A percentile compares a stretch with the other conserved stretches of the same genome.
These are phyloP conservation scores for Shargacucullia verbasci DNA, from an alignment of 2,888 invertebrate species.

Conservation along the genomic window DNA sequence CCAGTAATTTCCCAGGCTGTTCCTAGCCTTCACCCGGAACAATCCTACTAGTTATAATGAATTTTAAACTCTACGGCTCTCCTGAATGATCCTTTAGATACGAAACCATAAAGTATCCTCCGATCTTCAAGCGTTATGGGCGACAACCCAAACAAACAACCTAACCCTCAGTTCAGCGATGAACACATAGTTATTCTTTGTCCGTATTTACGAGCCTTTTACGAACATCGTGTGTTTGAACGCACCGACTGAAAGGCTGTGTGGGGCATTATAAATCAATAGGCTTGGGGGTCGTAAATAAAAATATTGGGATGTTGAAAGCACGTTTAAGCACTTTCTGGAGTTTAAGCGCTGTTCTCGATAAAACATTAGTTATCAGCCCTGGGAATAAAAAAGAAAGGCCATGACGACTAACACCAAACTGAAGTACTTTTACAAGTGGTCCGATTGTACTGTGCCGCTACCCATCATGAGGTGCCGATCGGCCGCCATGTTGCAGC, in stretches of 20 bases:
- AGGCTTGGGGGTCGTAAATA: constrained; percentile 43
- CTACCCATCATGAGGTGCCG: too few species aligned
- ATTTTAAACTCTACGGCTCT: too few species aligned
- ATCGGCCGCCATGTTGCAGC: too few species aligned
- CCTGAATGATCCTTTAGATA: neutral
- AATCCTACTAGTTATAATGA: too few species aligned
- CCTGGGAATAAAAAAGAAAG: too few species aligned
- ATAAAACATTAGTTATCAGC: too few species aligned
- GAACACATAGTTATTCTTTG: constrained; percentile 27
- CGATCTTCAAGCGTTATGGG: constrained; percentile 12
- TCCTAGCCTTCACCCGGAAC: too few species aligned
- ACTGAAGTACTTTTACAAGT: too few species aligned
- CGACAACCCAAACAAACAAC: constrained; percentile 15
- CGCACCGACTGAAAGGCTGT: constrained; percentile 23
- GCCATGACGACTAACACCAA: too few species aligned
- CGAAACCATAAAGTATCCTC: neutral
- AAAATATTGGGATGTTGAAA: constrained; percentile 41
- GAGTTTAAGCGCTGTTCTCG: too few species aligned
- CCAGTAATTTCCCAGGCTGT: too few species aligned
- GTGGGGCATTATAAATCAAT: constrained; percentile 38
- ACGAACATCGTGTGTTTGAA: constrained; percentile 37
- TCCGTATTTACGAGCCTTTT: constrained; percentile 44
- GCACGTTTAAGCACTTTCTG: constrained; percentile 11
- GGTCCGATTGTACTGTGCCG: too few species aligned
- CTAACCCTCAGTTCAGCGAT: constrained; percentile 6